Evolutionary conservation across 1,140 invertebrate species (phyloP).

Genomic region (Muscidifurax raptorellus): DNA sequence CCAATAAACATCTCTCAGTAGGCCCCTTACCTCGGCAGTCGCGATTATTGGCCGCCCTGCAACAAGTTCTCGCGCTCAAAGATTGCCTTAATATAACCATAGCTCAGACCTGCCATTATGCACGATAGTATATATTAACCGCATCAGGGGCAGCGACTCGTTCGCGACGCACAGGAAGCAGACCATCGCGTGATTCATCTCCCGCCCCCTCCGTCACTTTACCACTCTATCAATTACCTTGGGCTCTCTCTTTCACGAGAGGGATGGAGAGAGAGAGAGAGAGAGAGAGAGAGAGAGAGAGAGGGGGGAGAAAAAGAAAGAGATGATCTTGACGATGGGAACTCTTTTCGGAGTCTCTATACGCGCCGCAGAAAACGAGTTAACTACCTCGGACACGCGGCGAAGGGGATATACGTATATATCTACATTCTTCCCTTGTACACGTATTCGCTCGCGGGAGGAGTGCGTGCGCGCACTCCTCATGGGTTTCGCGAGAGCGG

Average conservation of each 20-base stretch:
- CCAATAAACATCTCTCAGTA: not conserved
- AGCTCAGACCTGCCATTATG: not conserved
- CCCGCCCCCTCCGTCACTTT: constrained; percentile 39
- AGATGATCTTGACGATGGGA: not conserved
- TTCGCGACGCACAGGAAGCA: not conserved
- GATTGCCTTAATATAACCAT: constrained; percentile 7
- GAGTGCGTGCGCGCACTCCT: constrained; percentile 11
- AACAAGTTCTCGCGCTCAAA: not conserved
- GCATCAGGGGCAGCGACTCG: not conserved
- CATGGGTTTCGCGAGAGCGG: not conserved
- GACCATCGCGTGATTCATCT: constrained; percentile 48
- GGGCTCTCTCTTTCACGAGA: not conserved
- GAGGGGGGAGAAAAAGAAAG: not conserved
- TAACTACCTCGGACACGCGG: not conserved
- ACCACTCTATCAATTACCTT: constrained; percentile 53
- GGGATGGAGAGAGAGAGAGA: not conserved
- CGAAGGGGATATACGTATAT: not conserved
- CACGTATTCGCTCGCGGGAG: not conserved
- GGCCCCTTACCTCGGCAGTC: too few relatives aligned
- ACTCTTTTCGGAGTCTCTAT: not conserved
- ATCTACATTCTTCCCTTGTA: not conserved
- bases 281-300: not conserved
- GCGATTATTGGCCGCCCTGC: not conserved
- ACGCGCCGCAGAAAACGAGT: constrained; percentile 9
- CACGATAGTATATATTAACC: not conserved